Base-by-base conservation (phyloP, 2,888 invertebrate species). In the Dasypogon diadema region DNA sequence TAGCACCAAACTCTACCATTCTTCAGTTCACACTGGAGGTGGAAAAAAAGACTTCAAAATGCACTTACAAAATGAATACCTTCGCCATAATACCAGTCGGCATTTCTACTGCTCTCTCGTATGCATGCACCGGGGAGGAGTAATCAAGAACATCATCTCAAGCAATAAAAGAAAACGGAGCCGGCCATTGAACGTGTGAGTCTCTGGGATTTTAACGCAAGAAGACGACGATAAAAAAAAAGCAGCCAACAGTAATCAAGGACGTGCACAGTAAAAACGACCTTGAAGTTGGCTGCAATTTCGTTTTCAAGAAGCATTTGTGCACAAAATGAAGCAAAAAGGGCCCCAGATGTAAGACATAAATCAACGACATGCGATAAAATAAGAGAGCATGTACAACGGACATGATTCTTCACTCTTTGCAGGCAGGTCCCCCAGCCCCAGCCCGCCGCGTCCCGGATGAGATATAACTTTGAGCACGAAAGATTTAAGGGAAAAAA, bases 231-330 rank as follows among this genome's bases (percentile, higher is more conserved):
- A 46, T 65, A 26, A 22, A 65, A 65, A 65, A 46, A 63, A 63
- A 8, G 22, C 37, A 65, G 16, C 65, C 48, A 65, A 65, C 65
- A 65, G 65, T 65, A 65, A 65, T 65, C 65, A 65, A 65, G 65
- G 65, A 65, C 65, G 65, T 46, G 46, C 65, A 65, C 48, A 48
- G 24, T 65, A 65, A 65, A 65, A 65, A 65, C 65, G 65, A 65
- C 65, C 65, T 65, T 65, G 65, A 65, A 48, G 65, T 65, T 65
- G 22, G 46, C 46, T 65, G 65, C 65, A 65, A 65, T 65, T 65
- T 65, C 65, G 46, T 65, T 65, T 65, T 65, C 65, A 65, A 65
- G 65, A 65, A 65, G 46, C 42, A 42, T 22, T 63, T 65, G 46
- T 24, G 14, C 46, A 46, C n/a, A 65, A 65, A 65, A 42, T 22